These are phyloP conservation scores for Phrynocephalus forsythii DNA, from an alignment of 2,797 vertebrate species.

Conservation along the genomic window DNA sequence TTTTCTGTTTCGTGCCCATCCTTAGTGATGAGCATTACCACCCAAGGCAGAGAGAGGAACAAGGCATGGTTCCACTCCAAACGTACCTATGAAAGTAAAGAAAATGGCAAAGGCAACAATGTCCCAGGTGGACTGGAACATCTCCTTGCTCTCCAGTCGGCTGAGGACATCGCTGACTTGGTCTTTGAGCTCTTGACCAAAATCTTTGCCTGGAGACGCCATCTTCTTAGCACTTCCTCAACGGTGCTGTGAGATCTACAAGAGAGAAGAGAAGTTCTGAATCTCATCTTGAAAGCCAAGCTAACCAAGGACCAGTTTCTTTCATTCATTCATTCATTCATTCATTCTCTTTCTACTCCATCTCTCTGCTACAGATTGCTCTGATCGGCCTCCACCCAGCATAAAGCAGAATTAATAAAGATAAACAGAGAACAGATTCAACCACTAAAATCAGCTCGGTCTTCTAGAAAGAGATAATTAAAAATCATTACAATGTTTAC, in stretches of 20 bases:
- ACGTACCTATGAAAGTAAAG: conserved; percentile 86
- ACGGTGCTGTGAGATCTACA: neutral
- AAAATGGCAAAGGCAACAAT: conserved; percentile 82
- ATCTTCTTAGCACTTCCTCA: neutral
- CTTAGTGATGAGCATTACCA: neutral
- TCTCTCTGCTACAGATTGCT: no score
- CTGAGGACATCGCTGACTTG: conserved; percentile 80
- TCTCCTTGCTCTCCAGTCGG: conserved; percentile 77
- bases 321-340: no score
- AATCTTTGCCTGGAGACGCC: conserved; percentile 13
- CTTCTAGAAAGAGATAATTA: no score
- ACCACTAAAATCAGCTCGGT: no score
- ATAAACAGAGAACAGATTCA: no score
- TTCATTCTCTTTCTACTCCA: neutral
- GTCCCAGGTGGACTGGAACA: conserved; percentile 89
- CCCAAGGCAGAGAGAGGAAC: neutral
- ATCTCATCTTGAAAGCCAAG: no score
- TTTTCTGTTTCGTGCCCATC: no score
- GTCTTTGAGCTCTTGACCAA: conserved; percentile 74
- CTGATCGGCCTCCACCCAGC: no score
- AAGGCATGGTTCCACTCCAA: no score
- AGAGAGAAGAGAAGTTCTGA: neutral
- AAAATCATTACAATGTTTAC: no score
- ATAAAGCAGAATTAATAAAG: no score
- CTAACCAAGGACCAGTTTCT: neutral